Conservation (phyloP, 2,888 invertebrate genomes). For the Drosophila dives region DNA sequence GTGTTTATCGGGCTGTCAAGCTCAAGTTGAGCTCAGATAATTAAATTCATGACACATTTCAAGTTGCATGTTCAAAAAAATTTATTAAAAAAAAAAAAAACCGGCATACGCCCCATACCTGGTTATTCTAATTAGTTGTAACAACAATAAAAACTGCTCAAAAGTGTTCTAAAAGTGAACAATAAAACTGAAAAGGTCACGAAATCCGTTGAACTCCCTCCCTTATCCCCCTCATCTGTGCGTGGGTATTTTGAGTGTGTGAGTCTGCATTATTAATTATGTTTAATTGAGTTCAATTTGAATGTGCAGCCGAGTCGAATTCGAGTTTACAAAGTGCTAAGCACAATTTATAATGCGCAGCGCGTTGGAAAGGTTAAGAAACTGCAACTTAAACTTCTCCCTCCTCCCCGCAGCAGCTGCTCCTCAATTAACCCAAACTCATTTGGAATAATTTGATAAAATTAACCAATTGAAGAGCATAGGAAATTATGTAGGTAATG, state of each 20-base stretch:
- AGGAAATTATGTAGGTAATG: slow-evolving; percentile 47
- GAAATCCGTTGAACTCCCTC: slow-evolving; percentile 25
- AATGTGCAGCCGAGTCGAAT: slow-evolving; percentile 43
- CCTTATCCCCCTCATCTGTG: slow-evolving; percentile 17
- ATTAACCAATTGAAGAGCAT: slow-evolving; percentile 71
- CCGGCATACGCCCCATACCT: slow-evolving; percentile 29
- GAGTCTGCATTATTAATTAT: slow-evolving; percentile 65
- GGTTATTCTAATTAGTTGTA: slow-evolving; percentile 52
- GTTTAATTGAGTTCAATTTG: slow-evolving; percentile 67
- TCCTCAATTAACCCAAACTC: slow-evolving; percentile 71
- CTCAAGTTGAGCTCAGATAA: slow-evolving; percentile 2
- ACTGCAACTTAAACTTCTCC: slow-evolving; percentile 45
- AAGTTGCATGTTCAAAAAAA: slow-evolving; percentile 17
- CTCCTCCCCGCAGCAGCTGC: slow-evolving; percentile 8
- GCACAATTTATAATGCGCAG: slow-evolving; percentile 33
- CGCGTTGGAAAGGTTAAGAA: slow-evolving; percentile 62
- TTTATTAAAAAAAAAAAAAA: background rate
- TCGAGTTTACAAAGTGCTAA: slow-evolving; percentile 63
- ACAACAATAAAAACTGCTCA: slow-evolving; percentile 17
- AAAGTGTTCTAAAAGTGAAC: slow-evolving; percentile 11
- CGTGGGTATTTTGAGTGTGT: slow-evolving; percentile 22
- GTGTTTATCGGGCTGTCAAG: background rate
- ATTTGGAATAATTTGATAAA: slow-evolving; percentile 71
- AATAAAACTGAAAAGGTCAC: slow-evolving; percentile 40
- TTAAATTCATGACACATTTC: slow-evolving; percentile 34